A percentile compares a stretch with the other conserved stretches of the same genome.
These are phyloP conservation scores for Onychostruthus taczanowskii DNA, from an alignment of 2,113 vertebrate species.

Conservation along the genomic window DNA sequence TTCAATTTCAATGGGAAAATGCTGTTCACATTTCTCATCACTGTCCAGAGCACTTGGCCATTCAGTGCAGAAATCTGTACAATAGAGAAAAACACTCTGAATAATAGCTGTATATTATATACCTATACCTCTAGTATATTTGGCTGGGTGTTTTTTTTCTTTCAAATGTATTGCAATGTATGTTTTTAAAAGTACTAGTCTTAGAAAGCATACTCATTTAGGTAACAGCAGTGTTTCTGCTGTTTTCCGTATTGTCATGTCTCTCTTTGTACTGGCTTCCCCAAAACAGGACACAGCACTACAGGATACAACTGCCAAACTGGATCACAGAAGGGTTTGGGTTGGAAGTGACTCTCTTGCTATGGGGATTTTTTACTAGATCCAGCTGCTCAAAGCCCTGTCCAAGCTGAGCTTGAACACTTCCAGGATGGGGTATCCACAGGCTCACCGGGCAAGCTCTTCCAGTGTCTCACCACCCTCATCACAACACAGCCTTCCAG, in stretches of 20 bases:
- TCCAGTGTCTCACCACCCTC: background rate
- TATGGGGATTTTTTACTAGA: background rate
- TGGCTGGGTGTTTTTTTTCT: background rate
- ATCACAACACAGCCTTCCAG: background rate
- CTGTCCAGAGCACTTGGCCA: constrained; percentile 88
- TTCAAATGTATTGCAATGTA: background rate
- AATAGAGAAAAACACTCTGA: background rate
- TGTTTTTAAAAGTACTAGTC: background rate
- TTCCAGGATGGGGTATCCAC: background rate
- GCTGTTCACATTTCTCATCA: constrained; percentile 81
- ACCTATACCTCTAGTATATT: background rate
- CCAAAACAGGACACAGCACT: background rate
- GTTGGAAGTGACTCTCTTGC: background rate
- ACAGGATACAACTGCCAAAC: background rate
- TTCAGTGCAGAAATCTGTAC: constrained; percentile 90
- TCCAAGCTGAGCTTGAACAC: background rate
- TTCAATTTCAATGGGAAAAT: constrained; percentile 87
- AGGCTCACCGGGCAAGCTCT: background rate
- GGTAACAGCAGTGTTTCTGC: background rate
- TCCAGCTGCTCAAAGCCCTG: background rate
- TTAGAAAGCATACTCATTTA: background rate
- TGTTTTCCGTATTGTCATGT: background rate
- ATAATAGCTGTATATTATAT: background rate
- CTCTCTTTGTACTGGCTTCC: background rate
- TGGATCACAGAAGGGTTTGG: background rate